Evolutionary conservation across 37 sponge, comb jelly and placozoan species (phyloP).

Genomic region (Cladorhizidae sp.): DNA sequence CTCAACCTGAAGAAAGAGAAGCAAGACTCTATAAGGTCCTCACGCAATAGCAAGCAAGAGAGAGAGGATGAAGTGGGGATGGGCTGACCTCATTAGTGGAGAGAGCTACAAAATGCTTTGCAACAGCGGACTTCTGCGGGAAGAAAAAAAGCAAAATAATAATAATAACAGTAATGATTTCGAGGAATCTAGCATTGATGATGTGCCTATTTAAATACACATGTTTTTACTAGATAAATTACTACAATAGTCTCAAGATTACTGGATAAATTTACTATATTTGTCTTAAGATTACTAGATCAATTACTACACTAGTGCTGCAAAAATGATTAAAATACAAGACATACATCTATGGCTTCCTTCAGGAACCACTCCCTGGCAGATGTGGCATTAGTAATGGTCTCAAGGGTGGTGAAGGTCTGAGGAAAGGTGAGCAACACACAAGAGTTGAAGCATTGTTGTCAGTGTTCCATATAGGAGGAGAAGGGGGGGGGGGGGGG

Average conservation of each 20-base stretch:
- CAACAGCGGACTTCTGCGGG: conserved; percentile 79
- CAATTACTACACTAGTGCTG: not conserved
- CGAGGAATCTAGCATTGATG: too few relatives aligned
- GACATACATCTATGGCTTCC: conserved; percentile 80
- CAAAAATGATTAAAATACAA: not conserved
- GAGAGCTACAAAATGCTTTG: conserved; percentile 99
- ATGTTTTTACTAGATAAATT: not conserved
- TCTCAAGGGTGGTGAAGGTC: conserved; percentile 99
- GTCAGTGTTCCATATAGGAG: not conserved
- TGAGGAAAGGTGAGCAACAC: conserved; percentile 19
- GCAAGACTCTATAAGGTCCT: not conserved
- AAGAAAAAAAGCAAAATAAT: too few relatives aligned
- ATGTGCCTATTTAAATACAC: too few relatives aligned
- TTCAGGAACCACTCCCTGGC: conserved; percentile 92
- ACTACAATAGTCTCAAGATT: too few relatives aligned
- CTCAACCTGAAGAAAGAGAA: conserved; percentile 58
- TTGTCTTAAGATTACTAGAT: not conserved
- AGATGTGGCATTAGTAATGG: conserved; percentile 97
- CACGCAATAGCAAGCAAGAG: not conserved
- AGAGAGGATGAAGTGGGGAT: not conserved
- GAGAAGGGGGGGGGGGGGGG: too few relatives aligned
- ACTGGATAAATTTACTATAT: not conserved
- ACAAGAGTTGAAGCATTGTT: not conserved
- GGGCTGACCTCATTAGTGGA: conserved; percentile 93
- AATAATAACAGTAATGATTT: too few relatives aligned